Evolutionary conservation across 2,797 vertebrate species (phyloP), one percentile per base, ranked within the genome.

Genomic region (Spinibarbus caldwelli): DNA sequence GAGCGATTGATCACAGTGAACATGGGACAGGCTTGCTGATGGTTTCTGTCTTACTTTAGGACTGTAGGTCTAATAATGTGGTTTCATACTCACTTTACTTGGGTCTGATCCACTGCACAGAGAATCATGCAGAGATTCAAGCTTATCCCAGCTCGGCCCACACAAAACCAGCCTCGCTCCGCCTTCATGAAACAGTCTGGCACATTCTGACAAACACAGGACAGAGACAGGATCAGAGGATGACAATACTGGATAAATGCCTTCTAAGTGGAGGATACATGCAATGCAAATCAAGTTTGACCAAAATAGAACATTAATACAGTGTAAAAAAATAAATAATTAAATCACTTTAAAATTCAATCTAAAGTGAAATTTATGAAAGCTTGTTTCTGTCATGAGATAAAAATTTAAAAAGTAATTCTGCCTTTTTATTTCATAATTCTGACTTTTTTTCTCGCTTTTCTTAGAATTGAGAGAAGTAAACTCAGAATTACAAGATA

Each of bases 91-190:
- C 89, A 97, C 98, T 93, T 91, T 93, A 84, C 94, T 96, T 73
- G 97, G 97, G 87, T 99, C 97, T 68, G 97, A 94, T 17, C 93
- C 94, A 0, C 88, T 95, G 21, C 94, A 96, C 90, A 99, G 91
- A 70, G 95, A 92, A 38, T 97, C 96, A 19, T 95, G 94, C 41
- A 99, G 93, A 43, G 92, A 96, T 92, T 99, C 96, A 59, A 99
- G 92, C 62, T 97, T 96, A 80, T 99, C 97, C 97, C 97, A 97
- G 67, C 92, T 95, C 15, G 94, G 96, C 12, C 98, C 97, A 86
- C 98, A 98, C 29, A 99, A 89, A 88, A 99, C 95, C 82, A 99
- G 93, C 73, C 97, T 96, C 21, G 97, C 97, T 19, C 98, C 98
- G 2, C 96, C 96, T 21, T 93, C 85, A 7, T 99, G 98, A 91